Conservation (phyloP, 1,140 invertebrate species). For the Dufourea novaeangliae region DNA sequence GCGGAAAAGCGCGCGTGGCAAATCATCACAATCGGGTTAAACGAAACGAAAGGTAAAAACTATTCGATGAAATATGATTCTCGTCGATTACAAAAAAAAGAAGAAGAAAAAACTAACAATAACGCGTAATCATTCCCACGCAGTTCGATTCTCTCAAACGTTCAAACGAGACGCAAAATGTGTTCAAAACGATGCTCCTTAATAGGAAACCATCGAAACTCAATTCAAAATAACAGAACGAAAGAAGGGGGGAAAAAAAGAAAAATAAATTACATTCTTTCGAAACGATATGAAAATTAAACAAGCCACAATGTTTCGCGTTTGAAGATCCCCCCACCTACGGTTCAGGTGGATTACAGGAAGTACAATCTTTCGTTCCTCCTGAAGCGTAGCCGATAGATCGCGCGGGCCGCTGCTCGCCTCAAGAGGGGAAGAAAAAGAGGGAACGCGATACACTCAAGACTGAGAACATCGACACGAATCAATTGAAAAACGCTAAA, state of each 20-base stretch:
- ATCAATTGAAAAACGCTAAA: constrained; percentile 19
- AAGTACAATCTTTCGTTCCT: background rate
- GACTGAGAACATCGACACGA: constrained; percentile 8
- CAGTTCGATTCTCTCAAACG: background rate
- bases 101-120: background rate
- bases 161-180: background rate
- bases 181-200: background rate
- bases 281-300: too few species aligned
- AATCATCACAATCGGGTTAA: constrained; percentile 29
- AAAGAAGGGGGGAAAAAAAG: too few species aligned
- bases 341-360: background rate
- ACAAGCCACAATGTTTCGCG: background rate
- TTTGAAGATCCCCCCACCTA: background rate
- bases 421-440: background rate
- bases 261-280: background rate
- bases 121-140: background rate
- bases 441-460: background rate
- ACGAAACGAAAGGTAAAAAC: constrained; percentile 9
- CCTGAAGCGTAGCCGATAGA: background rate
- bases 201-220: too few species aligned
- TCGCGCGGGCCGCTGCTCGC: too few species aligned
- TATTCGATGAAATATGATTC: background rate
- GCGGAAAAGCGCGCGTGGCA: constrained; percentile 40
- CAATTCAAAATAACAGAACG: too few species aligned
- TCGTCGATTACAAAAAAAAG: background rate